Evolutionary conservation across 2,113 vertebrate genomes (phyloP), one percentile per base, ranked within the genome.

Genomic region (Hucho hucho): DNA sequence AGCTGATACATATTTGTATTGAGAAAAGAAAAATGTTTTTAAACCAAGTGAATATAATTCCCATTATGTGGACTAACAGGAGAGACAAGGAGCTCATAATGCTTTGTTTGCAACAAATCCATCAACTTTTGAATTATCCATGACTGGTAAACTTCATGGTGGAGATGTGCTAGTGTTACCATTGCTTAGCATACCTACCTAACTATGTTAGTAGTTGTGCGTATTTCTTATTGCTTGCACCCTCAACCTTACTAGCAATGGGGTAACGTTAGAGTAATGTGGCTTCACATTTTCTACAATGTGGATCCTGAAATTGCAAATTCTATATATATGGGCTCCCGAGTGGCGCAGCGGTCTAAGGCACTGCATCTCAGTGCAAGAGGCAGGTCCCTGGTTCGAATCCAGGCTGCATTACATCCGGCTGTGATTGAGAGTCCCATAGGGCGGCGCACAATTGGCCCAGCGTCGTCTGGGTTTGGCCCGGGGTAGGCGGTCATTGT

Each of bases 251-350:
- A 6, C 26, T 66, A 18, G 26, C 29, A 66, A 66, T 20, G 5
- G 16, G 14, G 26, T 25, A 14, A 6, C 28, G 1, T 32, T 28
- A 20, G 32, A 7, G 87, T 88, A 84, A 87, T 20, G 22, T 81
- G 47, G 47, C 77, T 56, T 75, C 75, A 46, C 22, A 1, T 73
- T 53, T 7, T 46, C 25, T 59, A 47, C 4, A 64, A 43, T 43
- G 37, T 74, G 61, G 37, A 28, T 24, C 24, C 58, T 37, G 32
- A 58, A 73, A 69, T 65, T 11, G 71, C 79, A 83, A 74, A 75
- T 67, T 18, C 24, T n/a, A n/a, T n/a, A n/a, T n/a, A n/a, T n/a
- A n/a, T n/a, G n/a, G n/a, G n/a, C 25, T 25, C 25, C 25, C 25
- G 25, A 25, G 25, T 25, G 25, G 25, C 25, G 1, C 25, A 25